A percentile compares a stretch with the other conserved stretches of the same genome.
Conservation (phyloP, 2,888 invertebrate species). For the Drosophila kuntzei region DNA sequence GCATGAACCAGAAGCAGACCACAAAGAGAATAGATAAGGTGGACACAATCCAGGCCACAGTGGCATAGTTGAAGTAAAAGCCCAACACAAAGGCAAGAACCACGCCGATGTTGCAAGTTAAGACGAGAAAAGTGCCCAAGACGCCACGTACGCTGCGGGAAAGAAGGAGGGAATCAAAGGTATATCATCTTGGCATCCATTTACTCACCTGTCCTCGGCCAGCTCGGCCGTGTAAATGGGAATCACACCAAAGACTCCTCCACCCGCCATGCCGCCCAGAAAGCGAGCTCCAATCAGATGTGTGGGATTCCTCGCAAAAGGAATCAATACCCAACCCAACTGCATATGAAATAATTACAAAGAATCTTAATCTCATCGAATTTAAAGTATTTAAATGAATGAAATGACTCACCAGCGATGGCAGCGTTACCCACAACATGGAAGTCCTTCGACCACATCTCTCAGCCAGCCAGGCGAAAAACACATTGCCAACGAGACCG, state of each 20-base stretch:
- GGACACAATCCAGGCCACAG: constrained; percentile 73
- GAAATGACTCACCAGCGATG: constrained; percentile 73
- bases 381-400: neutral
- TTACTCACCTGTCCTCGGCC: constrained; percentile 78
- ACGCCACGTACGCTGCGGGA: constrained; percentile 80
- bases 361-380: neutral
- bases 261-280: constrained; percentile 80
- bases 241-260: constrained; percentile 77
- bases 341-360: constrained; percentile 39
- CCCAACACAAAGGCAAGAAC: constrained; percentile 80
- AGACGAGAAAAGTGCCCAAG: constrained; percentile 82
- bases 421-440: constrained; percentile 74
- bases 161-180: neutral
- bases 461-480: constrained; percentile 83
- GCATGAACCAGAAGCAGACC: constrained; percentile 77
- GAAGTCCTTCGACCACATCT: constrained; percentile 79
- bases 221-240: constrained; percentile 83
- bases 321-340: constrained; percentile 82
- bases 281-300: constrained; percentile 76
- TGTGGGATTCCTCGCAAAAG: constrained; percentile 70
- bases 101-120: constrained; percentile 82
- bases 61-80: constrained; percentile 73
- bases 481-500: constrained; percentile 79
- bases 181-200: neutral
- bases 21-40: constrained; percentile 73